Conservation (phyloP, 2,888 invertebrate species). For the Neoaliturus tenellus region DNA sequence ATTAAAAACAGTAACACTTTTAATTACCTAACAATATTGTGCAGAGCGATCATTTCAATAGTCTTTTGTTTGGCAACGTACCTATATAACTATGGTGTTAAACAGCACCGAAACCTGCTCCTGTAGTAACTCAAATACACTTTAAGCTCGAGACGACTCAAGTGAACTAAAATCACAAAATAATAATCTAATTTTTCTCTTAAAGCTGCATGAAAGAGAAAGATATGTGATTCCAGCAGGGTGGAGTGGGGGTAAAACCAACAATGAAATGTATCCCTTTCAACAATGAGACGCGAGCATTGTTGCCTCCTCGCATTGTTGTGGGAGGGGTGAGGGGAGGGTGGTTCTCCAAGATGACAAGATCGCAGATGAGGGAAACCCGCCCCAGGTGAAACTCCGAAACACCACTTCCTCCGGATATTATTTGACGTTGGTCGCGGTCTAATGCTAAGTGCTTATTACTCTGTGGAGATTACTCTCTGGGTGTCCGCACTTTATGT, state of each 20-base stretch:
- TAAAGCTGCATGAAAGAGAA: no score
- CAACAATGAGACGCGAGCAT: constrained; percentile 31
- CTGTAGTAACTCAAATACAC: no score
- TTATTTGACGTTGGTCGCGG: constrained; percentile 40
- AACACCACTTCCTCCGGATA: constrained; percentile 39
- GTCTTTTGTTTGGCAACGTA: no score
- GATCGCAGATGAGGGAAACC: constrained; percentile 10
- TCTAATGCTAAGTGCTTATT: constrained; percentile 50
- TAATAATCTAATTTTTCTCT: no score
- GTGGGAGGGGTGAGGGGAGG: background rate
- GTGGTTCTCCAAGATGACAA: constrained; percentile 36
- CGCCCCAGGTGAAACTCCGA: constrained; percentile 33
- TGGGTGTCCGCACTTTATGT: constrained; percentile 33
- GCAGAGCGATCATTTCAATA: no score
- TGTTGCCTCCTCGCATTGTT: constrained; percentile 18
- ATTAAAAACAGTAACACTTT: no score
- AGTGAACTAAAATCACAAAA: no score
- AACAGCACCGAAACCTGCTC: no score
- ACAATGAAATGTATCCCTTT: constrained; percentile 43
- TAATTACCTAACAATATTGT: no score
- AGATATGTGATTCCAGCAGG: no score
- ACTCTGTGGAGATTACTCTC: constrained; percentile 37
- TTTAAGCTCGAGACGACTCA: no score
- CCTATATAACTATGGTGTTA: no score
- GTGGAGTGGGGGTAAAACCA: background rate